phyloP scores from a whole-genome alignment of 2,797 vertebrate species.

The Enteromius unitaeniatus region DNA sequence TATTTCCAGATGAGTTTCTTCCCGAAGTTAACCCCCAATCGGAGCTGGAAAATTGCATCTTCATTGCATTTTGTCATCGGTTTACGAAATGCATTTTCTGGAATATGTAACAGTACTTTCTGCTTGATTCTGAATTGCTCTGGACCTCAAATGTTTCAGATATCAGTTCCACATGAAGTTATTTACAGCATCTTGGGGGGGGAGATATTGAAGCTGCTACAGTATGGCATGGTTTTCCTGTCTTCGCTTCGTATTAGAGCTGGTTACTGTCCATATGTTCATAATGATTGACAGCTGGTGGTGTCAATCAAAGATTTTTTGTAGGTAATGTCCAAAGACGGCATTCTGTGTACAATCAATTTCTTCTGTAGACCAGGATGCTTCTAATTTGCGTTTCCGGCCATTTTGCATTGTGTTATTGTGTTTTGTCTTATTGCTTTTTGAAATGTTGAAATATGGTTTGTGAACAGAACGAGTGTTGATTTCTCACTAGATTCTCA shows the following conservation, averaged over 20 bases:
- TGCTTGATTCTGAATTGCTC: not conserved
- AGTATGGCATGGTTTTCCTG: not conserved
- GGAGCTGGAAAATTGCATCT: conserved; percentile 21
- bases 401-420: not conserved
- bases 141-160: conserved; percentile 2
- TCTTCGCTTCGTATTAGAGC: not conserved
- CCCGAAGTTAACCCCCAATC: not conserved
- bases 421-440: conserved; percentile 21
- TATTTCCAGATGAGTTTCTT: conserved; percentile 54
- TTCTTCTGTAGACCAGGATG: not conserved
- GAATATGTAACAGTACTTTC: not conserved
- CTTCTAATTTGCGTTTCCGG: not conserved
- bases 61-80: conserved; percentile 9
- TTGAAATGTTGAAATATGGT: conserved; percentile 10
- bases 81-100: conserved; percentile 6
- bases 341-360: not conserved
- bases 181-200: not conserved
- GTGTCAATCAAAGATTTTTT: not conserved
- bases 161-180: not conserved
- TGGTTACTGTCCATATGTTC: not conserved
- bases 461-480: conserved; percentile 17
- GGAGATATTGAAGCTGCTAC: not conserved
- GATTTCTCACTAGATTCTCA: not conserved
- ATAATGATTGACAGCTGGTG: conserved; percentile 9
- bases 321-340: not conserved